A percentile compares a stretch with the other conserved stretches of the same genome.
These are phyloP conservation scores for Cyclophora punctaria DNA, from an alignment of 2,888 invertebrate species.

Conservation along the genomic window DNA sequence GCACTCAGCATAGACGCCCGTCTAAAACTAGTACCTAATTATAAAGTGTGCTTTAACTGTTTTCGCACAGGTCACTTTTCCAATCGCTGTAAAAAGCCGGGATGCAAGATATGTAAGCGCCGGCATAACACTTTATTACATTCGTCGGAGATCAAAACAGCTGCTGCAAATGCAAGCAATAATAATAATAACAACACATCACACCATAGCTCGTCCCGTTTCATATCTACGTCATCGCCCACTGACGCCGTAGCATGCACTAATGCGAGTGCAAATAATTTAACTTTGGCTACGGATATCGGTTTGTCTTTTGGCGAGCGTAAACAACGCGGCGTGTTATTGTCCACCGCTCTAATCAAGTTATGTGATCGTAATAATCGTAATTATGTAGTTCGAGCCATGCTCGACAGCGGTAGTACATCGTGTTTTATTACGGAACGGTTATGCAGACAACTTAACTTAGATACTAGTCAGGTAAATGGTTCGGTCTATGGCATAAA, in stretches of 20 bases:
- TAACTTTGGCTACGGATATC: no score
- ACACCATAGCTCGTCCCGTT: not conserved
- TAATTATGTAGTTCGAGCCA: not conserved
- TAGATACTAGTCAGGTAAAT: not conserved
- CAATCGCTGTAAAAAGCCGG: not conserved
- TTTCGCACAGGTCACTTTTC: not conserved
- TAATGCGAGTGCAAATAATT: no score
- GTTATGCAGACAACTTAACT: constrained; percentile 1
- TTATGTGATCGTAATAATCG: not conserved
- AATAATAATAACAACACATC: no score
- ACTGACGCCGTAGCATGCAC: not conserved
- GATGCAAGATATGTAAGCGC: not conserved
- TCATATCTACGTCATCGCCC: not conserved
- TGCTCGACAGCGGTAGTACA: not conserved
- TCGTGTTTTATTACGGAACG: not conserved
- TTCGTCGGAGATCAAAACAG: not conserved
- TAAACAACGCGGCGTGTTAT: not conserved
- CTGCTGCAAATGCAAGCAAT: no score
- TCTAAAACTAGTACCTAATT: not conserved
- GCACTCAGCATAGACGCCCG: not conserved
- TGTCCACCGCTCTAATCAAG: not conserved
- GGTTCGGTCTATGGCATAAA: no score
- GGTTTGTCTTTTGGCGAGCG: no score
- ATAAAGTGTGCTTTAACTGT: not conserved
- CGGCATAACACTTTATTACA: not conserved